These are phyloP conservation scores for Bujurquina vittata DNA, from an alignment of 2,113 vertebrate species.

Conservation along the genomic window DNA sequence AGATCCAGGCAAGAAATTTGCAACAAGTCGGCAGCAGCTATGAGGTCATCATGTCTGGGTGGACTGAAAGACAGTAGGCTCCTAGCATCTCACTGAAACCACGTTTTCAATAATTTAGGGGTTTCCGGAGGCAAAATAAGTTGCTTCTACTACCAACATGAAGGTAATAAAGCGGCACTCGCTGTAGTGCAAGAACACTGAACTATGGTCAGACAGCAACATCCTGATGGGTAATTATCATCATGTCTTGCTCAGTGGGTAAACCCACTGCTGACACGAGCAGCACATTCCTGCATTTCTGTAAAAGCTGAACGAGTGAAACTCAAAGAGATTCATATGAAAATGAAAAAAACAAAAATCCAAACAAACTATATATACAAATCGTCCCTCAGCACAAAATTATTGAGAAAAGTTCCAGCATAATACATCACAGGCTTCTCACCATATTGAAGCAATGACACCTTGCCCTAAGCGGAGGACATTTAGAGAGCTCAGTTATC, in stretches of 20 bases:
- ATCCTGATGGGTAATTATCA: not conserved
- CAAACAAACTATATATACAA: not conserved
- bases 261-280: not conserved
- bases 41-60: not conserved
- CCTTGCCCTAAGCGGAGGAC: conserved; percentile 17
- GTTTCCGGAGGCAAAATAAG: conserved; percentile 19
- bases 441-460: conserved; percentile 38
- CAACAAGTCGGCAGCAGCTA: not conserved
- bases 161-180: not conserved
- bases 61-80: not conserved
- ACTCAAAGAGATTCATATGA: not conserved
- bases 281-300: not conserved
- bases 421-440: conserved; percentile 26
- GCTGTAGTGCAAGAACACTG: not conserved
- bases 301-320: not conserved
- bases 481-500: conserved; percentile 17
- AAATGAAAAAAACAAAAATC: not conserved
- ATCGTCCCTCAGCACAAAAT: conserved; percentile 23
- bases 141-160: not conserved
- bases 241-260: not conserved
- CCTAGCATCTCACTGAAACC: conserved; percentile 14
- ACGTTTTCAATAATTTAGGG: conserved; percentile 44
- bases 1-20: not conserved
- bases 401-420: conserved; percentile 20
- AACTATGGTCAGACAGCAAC: not conserved